These are phyloP conservation scores for Ophioderma brevispina DNA, from an alignment of 35 echinoderm and acorn worm species.

Conservation along the genomic window DNA sequence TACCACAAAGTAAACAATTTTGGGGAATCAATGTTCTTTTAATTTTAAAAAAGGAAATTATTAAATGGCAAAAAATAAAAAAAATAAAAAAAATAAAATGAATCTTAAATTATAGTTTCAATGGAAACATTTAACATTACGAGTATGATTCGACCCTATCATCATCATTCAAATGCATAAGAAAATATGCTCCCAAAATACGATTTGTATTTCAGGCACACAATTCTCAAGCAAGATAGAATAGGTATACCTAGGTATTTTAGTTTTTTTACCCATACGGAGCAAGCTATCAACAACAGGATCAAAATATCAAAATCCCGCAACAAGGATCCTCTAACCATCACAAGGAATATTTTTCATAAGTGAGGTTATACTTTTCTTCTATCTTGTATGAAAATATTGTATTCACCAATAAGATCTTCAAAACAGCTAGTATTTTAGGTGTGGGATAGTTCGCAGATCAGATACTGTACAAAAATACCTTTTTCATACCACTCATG, in stretches of 20 bases:
- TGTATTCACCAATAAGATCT: too few relatives aligned
- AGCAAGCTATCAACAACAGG: too few relatives aligned
- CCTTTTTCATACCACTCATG: neutral
- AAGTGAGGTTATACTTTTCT: neutral
- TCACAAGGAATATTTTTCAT: neutral
- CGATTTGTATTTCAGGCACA: neutral
- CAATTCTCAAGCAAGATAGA: too few relatives aligned
- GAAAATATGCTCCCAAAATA: neutral
- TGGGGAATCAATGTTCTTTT: neutral
- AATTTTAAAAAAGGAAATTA: too few relatives aligned
- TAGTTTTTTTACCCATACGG: too few relatives aligned
- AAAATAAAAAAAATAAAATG: conserved; percentile 26
- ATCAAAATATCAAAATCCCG: too few relatives aligned
- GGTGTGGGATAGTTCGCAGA: neutral
- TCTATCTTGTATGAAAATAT: conserved; percentile 16
- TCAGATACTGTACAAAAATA: neutral
- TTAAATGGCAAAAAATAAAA: neutral
- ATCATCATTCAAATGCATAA: neutral
- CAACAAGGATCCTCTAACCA: too few relatives aligned
- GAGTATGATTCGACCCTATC: neutral
- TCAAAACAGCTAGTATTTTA: too few relatives aligned
- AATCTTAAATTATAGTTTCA: neutral
- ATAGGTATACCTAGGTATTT: too few relatives aligned
- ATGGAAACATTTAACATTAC: neutral
- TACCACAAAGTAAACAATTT: conserved; percentile 20